phyloP scores from a whole-genome alignment of 1,140 invertebrate species.

The fruit fly (Drosophila melanogaster) region DNA sequence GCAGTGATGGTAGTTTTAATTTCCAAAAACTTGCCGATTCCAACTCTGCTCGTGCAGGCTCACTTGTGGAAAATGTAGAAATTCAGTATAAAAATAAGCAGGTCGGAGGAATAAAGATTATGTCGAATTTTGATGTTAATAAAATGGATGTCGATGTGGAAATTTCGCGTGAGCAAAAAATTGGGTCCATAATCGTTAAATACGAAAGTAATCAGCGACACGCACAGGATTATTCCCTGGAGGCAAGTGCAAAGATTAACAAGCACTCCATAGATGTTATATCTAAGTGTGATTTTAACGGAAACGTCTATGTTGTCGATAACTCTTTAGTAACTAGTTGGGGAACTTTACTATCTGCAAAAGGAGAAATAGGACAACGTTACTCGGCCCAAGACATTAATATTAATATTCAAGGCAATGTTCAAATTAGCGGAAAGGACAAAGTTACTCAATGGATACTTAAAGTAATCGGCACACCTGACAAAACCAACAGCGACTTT shows the following conservation, averaged over 20 bases:
- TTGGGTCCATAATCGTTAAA: constrained; percentile 55
- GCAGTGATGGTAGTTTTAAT: constrained; percentile 25
- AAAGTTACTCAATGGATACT: constrained; percentile 63
- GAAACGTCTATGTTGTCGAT: constrained; percentile 60
- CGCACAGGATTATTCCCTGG: constrained; percentile 79
- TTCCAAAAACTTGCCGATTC: constrained; percentile 37
- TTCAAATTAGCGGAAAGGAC: constrained; percentile 60
- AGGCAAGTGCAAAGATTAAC: constrained; percentile 62
- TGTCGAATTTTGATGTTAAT: constrained; percentile 39
- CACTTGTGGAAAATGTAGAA: constrained; percentile 35
- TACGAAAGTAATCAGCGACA: constrained; percentile 58
- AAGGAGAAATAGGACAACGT: constrained; percentile 70
- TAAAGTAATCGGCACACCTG: constrained; percentile 68
- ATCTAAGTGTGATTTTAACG: constrained; percentile 56
- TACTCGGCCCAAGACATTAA: constrained; percentile 62
- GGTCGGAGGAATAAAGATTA: constrained; percentile 38
- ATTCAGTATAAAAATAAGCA: constrained; percentile 54
- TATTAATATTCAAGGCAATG: constrained; percentile 64
- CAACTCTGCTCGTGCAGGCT: constrained; percentile 37
- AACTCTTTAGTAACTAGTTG: constrained; percentile 68
- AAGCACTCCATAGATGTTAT: constrained; percentile 64
- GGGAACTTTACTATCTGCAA: constrained; percentile 60
- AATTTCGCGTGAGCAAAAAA: constrained; percentile 50
- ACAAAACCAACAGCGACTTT: constrained; percentile 67
- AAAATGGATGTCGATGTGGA: constrained; percentile 56